These are phyloP conservation scores for Axea sp. DNA, from an alignment of 2,888 invertebrate species.

Conservation along the genomic window DNA sequence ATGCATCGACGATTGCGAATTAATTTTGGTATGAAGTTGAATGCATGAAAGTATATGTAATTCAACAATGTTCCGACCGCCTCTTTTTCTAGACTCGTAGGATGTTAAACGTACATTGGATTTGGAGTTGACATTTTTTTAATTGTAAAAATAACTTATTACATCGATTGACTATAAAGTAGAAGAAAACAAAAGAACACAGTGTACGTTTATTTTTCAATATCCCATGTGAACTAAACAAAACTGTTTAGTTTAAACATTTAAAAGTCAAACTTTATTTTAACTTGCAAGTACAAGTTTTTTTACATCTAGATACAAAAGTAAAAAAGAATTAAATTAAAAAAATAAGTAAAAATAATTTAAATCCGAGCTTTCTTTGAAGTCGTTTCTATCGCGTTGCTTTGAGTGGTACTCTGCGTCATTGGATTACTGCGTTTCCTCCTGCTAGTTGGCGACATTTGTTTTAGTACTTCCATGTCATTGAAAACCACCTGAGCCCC, in stretches of 20 bases:
- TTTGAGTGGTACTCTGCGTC: conserved; percentile 45
- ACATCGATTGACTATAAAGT: conserved; percentile 44
- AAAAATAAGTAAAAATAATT: conserved; percentile 1
- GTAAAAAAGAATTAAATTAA: background rate
- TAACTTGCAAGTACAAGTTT: conserved; percentile 21
- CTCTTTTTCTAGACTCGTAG: conserved; percentile 45
- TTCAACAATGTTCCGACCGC: conserved; percentile 52
- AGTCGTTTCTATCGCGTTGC: conserved; percentile 44
- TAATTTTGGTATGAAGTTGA: conserved; percentile 29
- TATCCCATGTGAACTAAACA: too few relatives aligned
- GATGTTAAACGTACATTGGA: conserved; percentile 41
- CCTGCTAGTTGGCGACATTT: conserved; percentile 85
- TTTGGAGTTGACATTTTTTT: conserved; percentile 52
- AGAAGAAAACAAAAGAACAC: conserved; percentile 16
- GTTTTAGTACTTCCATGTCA: conserved; percentile 94
- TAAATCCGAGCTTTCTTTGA: conserved; percentile 59
- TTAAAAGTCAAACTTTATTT: too few relatives aligned
- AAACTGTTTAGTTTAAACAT: too few relatives aligned
- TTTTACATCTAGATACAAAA: conserved; percentile 6
- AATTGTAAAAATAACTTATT: conserved; percentile 59
- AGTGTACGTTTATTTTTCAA: conserved; percentile 9
- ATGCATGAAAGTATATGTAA: conserved; percentile 29
- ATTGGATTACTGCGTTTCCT: conserved; percentile 73
- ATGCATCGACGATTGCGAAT: conserved; percentile 33
- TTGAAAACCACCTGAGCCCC: conserved; percentile 97